A percentile compares a stretch with the other conserved stretches of the same genome.
Conservation (phyloP, 2,113 vertebrate genomes). For the Emydura subglobosa region DNA sequence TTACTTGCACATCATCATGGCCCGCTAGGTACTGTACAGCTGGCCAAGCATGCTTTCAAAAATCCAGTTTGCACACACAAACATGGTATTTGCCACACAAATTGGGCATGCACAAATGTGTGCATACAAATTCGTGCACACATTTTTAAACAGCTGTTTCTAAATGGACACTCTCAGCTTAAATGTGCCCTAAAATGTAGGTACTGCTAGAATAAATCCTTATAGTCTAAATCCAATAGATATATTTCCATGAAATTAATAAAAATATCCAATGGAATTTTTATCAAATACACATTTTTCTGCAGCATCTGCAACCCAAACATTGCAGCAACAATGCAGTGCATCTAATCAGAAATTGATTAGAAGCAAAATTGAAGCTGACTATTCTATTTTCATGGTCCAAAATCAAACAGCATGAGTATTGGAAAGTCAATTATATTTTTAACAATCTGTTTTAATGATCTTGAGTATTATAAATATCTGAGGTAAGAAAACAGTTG, state of each 20-base stretch:
- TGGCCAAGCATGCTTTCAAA: background rate
- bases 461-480: background rate
- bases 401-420: background rate
- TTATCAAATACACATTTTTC: background rate
- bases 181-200: background rate
- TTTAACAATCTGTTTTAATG: background rate
- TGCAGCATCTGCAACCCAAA: background rate
- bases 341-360: background rate
- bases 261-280: background rate
- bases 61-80: background rate
- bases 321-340: background rate
- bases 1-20: background rate
- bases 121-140: background rate
- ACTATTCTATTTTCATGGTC: background rate
- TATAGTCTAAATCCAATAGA: background rate
- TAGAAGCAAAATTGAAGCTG: background rate
- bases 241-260: rapidly evolving
- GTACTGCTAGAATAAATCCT: background rate
- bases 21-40: background rate
- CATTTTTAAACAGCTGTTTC: background rate
- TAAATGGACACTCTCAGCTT: background rate
- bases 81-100: background rate
- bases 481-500: background rate
- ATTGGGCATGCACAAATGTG: background rate
- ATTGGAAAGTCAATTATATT: background rate